These are phyloP conservation scores for Jaculus jaculus DNA, from an alignment of 2,113 vertebrate species.

Conservation along the genomic window DNA sequence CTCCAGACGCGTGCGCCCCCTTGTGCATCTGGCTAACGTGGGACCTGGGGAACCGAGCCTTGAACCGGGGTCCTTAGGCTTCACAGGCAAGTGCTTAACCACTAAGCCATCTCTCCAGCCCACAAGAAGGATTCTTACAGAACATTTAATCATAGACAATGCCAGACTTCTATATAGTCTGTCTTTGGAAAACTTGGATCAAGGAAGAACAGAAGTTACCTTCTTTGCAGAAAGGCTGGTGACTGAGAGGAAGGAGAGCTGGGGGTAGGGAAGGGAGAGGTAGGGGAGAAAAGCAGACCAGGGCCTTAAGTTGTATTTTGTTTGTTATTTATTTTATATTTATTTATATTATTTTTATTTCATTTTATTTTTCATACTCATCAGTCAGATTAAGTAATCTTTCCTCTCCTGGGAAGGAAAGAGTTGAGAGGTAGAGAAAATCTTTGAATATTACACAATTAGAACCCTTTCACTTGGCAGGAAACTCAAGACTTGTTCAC, in stretches of 20 bases:
- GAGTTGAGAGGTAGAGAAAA: not conserved
- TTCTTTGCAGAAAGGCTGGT: not conserved
- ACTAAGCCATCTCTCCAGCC: no score
- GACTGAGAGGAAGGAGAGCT: not conserved
- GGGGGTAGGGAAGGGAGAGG: not conserved
- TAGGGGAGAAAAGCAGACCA: not conserved
- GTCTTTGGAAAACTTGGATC: not conserved
- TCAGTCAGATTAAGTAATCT: slow-evolving; percentile 20
- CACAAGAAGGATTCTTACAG: not conserved
- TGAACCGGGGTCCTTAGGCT: no score
- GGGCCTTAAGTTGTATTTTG: not conserved
- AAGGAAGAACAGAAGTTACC: not conserved
- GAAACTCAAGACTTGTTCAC: not conserved
- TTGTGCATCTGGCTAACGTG: no score
- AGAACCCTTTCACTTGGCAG: not conserved
- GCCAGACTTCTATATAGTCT: not conserved
- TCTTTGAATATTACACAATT: not conserved
- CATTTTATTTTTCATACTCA: not conserved
- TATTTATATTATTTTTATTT: no score
- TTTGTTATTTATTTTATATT: no score
- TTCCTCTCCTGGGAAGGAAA: not conserved
- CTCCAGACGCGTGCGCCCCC: no score
- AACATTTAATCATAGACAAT: not conserved
- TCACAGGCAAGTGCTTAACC: no score
- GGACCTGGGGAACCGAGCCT: no score